Evolutionary conservation across 2,797 vertebrate genomes (phyloP).

Genomic region (Cheirogaleus major): DNA sequence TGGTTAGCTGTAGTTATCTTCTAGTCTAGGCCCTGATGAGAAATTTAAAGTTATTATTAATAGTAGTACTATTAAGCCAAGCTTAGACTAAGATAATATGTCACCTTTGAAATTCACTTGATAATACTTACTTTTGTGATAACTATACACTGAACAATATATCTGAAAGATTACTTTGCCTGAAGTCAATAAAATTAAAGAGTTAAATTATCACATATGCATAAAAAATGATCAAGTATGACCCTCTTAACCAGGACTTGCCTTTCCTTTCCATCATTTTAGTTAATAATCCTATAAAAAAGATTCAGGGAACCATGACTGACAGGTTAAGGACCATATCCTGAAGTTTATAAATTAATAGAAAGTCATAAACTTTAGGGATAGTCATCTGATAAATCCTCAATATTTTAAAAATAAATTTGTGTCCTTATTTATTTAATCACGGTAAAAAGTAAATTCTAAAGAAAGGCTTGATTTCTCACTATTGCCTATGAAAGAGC

Average conservation of each 20-base stretch:
- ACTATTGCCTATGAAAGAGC: neutral
- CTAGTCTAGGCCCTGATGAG: neutral
- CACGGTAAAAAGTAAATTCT: neutral
- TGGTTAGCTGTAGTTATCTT: neutral
- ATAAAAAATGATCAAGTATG: neutral
- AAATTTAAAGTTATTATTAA: neutral
- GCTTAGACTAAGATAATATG: slow-evolving; percentile 19
- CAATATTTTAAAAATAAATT: neutral
- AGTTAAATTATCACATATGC: slow-evolving; percentile 5
- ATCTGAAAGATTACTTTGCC: neutral
- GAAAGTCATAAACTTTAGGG: neutral
- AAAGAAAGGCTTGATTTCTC: neutral
- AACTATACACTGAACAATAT: neutral
- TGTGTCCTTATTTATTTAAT: neutral
- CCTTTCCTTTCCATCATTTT: neutral
- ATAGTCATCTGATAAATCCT: neutral
- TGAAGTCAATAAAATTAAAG: slow-evolving; percentile 1
- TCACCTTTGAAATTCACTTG: neutral
- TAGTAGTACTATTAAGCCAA: neutral
- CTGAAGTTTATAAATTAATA: neutral
- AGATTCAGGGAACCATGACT: neutral
- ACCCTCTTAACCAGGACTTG: neutral
- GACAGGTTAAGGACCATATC: neutral
- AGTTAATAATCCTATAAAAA: neutral
- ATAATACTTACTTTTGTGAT: neutral